Evolutionary conservation across 2,888 invertebrate species (phyloP), one percentile per base, ranked within the genome.

Genomic region (Caprella mutica): DNA sequence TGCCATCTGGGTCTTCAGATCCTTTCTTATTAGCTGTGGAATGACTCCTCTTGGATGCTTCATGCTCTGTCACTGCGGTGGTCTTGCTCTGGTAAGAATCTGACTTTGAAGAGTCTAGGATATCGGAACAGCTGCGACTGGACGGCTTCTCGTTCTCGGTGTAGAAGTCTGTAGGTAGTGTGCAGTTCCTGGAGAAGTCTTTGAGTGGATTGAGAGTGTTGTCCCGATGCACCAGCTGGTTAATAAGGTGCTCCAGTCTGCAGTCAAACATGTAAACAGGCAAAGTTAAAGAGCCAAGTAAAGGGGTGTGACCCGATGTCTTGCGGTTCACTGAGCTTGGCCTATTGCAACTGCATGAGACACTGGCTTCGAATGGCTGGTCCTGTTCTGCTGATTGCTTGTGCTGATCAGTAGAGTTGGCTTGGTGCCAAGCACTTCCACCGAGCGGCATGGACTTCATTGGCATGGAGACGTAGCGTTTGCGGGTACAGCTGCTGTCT

Each of bases 201-300:
- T 30, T 27, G 19, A 48, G 48, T 6, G 30, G 14, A 21, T 48
- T 48, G 12, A 27, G 48, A 21, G 48, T 29, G 9, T 27, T 48
- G 30, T 30, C 30, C 63, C 59, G 44, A 50, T 64, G 54, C 8
- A 64, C 51, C 5, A 60, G 55, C 52, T 63, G 65, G n/a, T 56
- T 55, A 12, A 55, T 63, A 48, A 65, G 58, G 33, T 55, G 52
- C 35, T 54, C 56, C 12, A 65, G 57, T 38, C 57, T 51, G 43
- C 65, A 65, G 55, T 65, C 65, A 46, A 58, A 65, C 12, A 60
- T 51, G 46, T 60, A 65, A 17, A 65, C 52, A 23, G 65, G 65
- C 42, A 65, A 51, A 2, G 50, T 56, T 38, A 63, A 56, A 14
- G 65, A 35, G 12, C 65, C 65, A 29, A 46, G 58, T 27, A 65